Evolutionary conservation across 1,140 invertebrate species (phyloP), one percentile per base, ranked within the genome.

Genomic region (Coelopa frigida): DNA sequence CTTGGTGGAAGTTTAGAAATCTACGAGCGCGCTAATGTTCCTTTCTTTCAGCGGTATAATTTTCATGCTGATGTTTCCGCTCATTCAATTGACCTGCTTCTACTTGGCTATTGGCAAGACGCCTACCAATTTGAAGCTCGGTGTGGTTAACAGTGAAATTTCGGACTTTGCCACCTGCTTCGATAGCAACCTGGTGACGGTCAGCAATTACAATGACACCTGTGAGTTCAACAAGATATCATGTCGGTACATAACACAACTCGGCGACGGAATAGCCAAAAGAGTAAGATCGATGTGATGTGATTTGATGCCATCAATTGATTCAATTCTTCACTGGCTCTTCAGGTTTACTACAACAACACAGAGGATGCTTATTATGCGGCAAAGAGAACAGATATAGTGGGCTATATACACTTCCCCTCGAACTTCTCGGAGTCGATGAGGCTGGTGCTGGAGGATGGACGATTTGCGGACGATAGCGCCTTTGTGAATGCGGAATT

Each of bases 11-110:
- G 3, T 1, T 15, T n/a, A 10, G 6, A 35, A 6, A 27, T 21
- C 14, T 23, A 14, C 21, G 10, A 20, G 5, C 5, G 18, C 14
- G 11, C 20, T 7, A 5, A 17, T 48, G 36, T 36, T 40, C 32
- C 57, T 57, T 44, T 18, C 58, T 73, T 75, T 38, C 68, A 89
- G 87, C 3, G 80, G 84, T 5, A 70, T 90, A 8, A 58, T 84
- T 44, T 94, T 94, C 62, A 81, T 89, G 42, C 73, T 92, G 20
- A 51, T 89, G 21, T 81, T 94, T 51, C 91, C 92, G 2, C 72
- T 89, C 3, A 62, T 92, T 7, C 81, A 93, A 75, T 73, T 86
- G n/a, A 70, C 80, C 5, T 70, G 85, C 1, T 94, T 94, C 64
- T 87, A 90, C 69, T 53, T 83, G 23, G 80, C 87, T 11, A 81